Percentiles rank a stretch among this genome's conserved stretches.
phyloP scores from a whole-genome alignment of 2,113 vertebrate genomes.

The Sphaerodactylus townsendi region DNA sequence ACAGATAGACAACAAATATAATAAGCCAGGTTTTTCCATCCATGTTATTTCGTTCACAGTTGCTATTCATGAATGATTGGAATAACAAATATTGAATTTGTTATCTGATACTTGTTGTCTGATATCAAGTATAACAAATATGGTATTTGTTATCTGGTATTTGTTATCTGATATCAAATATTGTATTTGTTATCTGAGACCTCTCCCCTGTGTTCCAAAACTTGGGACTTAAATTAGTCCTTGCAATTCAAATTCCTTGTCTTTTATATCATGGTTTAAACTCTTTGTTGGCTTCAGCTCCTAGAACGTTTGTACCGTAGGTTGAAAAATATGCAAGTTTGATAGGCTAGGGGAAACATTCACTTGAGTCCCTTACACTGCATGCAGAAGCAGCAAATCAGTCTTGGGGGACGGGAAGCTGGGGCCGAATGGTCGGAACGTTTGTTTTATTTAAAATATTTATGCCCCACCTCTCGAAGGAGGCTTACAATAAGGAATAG shows the following conservation, averaged over 20 bases:
- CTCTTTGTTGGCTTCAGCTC: neutral
- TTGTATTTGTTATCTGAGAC: no score
- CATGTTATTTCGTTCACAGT: neutral
- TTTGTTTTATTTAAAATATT: no score
- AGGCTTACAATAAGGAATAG: no score
- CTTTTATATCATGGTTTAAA: conserved; percentile 33
- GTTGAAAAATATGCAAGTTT: conserved; percentile 9
- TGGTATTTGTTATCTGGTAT: no score
- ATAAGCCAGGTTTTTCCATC: no score
- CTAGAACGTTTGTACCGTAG: neutral
- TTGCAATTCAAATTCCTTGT: neutral
- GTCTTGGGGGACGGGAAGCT: neutral
- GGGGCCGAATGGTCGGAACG: neutral
- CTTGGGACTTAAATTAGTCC: neutral
- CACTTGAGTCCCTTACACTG: neutral
- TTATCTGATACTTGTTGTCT: no score
- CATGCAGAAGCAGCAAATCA: neutral
- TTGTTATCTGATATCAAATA: no score
- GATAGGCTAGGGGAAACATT: neutral
- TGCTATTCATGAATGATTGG: neutral
- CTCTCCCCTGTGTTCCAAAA: no score
- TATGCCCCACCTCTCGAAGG: no score
- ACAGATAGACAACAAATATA: no score
- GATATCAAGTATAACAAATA: no score
- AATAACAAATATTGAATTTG: no score